Conservation (phyloP, 2,888 invertebrate genomes). For the Macrosoma leucophasiata region DNA sequence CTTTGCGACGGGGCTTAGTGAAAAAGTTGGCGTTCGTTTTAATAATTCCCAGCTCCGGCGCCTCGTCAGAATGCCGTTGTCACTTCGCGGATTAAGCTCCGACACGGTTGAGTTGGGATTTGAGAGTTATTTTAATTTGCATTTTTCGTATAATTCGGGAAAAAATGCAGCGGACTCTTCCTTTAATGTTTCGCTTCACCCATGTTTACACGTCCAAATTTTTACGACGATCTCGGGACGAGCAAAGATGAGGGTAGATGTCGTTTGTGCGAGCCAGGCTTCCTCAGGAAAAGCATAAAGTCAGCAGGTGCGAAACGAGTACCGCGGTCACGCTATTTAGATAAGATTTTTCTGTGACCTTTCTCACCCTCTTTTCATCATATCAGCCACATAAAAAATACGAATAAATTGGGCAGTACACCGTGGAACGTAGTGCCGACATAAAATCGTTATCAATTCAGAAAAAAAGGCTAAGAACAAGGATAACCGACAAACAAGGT, state of each 20-base stretch:
- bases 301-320: slow-evolving; percentile 62
- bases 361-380: too few relatives aligned
- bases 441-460: slow-evolving; percentile 16
- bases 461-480: slow-evolving; percentile 39
- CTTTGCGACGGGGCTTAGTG: slow-evolving; percentile 75
- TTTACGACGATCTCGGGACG: slow-evolving; percentile 52
- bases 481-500: slow-evolving; percentile 58
- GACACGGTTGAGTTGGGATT: slow-evolving; percentile 74
- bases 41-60: slow-evolving; percentile 75
- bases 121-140: slow-evolving; percentile 74
- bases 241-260: slow-evolving; percentile 44
- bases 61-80: slow-evolving; percentile 76
- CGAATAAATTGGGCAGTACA: too few relatives aligned
- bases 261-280: slow-evolving; percentile 61
- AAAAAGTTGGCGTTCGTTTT: slow-evolving; percentile 77
- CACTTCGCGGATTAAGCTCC: slow-evolving; percentile 75
- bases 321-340: slow-evolving; percentile 70
- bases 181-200: slow-evolving; percentile 36
- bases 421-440: too few relatives aligned
- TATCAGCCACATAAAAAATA: too few relatives aligned
- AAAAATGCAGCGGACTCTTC: slow-evolving; percentile 43
- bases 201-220: slow-evolving; percentile 45
- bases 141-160: slow-evolving; percentile 59
- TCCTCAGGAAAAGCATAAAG: slow-evolving; percentile 65
- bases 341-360: slow-evolving; percentile 65